A percentile compares a stretch with the other conserved stretches of the same genome.
These are phyloP conservation scores for Austrofundulus limnaeus DNA, from an alignment of 2,113 vertebrate genomes.

Conservation along the genomic window DNA sequence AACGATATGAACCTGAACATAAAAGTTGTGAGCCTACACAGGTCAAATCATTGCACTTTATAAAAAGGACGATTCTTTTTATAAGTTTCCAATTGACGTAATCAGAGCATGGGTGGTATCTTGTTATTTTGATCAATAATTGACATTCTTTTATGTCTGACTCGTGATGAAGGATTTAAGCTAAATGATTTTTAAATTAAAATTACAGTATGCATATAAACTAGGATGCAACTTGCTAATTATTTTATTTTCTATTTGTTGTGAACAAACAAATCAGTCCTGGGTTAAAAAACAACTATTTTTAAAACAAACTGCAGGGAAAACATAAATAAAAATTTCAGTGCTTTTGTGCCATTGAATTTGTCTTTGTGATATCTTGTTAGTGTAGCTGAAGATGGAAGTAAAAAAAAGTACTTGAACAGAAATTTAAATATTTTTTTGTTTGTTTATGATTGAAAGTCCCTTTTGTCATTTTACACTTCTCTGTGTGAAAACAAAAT, in stretches of 20 bases:
- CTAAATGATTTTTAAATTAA: constrained; percentile 70
- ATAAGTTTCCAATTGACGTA: constrained; percentile 28
- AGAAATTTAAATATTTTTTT: constrained; percentile 36
- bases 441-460: constrained; percentile 39
- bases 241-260: constrained; percentile 12
- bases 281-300: background rate
- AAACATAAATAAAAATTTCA: constrained; percentile 19
- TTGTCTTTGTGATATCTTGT: constrained; percentile 62
- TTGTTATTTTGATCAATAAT: constrained; percentile 16
- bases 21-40: constrained; percentile 31
- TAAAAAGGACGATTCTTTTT: constrained; percentile 26
- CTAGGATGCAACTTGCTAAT: constrained; percentile 1
- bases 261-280: constrained; percentile 11
- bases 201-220: constrained; percentile 57
- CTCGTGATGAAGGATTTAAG: constrained; percentile 21
- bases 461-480: constrained; percentile 51
- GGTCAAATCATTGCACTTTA: constrained; percentile 61
- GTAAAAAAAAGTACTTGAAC: constrained; percentile 26
- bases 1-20: constrained; percentile 22
- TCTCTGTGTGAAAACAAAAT: constrained; percentile 62
- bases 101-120: constrained; percentile 14
- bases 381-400: constrained; percentile 38
- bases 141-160: background rate
- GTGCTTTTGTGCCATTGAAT: constrained; percentile 33
- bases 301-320: background rate